phyloP scores from a whole-genome alignment of 1,140 invertebrate genomes.

The Belonocnema kinseyi region DNA sequence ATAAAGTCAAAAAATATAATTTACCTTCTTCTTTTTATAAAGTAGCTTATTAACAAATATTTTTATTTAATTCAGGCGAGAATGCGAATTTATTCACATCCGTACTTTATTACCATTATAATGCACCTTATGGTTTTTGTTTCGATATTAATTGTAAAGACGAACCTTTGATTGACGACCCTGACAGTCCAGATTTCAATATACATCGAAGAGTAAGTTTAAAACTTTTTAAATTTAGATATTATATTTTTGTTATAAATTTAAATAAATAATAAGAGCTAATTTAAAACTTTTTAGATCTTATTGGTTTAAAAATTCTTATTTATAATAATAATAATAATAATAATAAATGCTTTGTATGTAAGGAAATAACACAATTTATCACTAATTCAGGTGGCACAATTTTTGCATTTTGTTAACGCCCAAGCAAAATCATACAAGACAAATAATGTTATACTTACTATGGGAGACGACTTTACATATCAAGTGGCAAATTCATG shows the following conservation, averaged over 20 bases:
- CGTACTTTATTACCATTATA: constrained; percentile 86
- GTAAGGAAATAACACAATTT: constrained; percentile 10
- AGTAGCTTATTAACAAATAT: not conserved
- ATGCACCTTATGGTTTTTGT: constrained; percentile 90
- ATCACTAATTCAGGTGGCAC: constrained; percentile 45
- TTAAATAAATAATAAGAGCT: no score
- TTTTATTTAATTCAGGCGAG: constrained; percentile 69
- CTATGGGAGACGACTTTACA: constrained; percentile 95
- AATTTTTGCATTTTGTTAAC: constrained; percentile 50
- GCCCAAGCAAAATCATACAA: constrained; percentile 76
- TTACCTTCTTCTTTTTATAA: constrained; percentile 14
- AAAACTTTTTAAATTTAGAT: constrained; percentile 32
- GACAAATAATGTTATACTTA: constrained; percentile 87
- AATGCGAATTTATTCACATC: constrained; percentile 83
- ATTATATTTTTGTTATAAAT: no score
- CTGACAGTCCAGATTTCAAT: constrained; percentile 84
- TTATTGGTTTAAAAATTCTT: no score
- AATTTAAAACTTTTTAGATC: no score
- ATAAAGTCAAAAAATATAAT: not conserved
- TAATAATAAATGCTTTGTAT: not conserved
- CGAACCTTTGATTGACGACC: constrained; percentile 87
- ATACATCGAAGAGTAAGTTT: constrained; percentile 79
- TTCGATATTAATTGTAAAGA: constrained; percentile 91
- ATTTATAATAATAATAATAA: no score
- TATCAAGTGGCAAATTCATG: constrained; percentile 89